These are phyloP conservation scores for Columba guinea DNA, from an alignment of 2,797 vertebrate species.

Conservation along the genomic window DNA sequence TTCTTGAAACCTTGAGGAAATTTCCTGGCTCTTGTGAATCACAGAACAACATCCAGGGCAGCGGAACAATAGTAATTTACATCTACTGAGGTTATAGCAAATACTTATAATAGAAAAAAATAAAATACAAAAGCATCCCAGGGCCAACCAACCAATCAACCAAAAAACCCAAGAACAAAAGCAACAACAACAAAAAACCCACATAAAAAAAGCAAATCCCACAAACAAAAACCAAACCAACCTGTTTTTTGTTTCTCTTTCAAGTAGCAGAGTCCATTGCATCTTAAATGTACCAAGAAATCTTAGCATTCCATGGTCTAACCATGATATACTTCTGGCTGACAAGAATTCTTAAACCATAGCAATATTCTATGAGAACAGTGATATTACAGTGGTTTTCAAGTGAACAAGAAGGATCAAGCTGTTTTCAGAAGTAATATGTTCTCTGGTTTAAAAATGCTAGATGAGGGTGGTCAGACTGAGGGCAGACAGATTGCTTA, in stretches of 20 bases:
- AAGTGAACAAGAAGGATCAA: background rate
- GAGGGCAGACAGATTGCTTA: background rate
- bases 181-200: no score
- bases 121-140: no score
- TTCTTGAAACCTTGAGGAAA: background rate
- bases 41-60: background rate
- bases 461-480: background rate
- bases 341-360: background rate
- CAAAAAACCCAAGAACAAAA: no score
- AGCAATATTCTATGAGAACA: background rate
- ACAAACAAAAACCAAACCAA: no score
- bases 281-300: background rate
- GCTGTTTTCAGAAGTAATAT: background rate
- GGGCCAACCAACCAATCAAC: no score
- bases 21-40: background rate
- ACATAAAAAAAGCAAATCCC: no score
- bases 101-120: background rate
- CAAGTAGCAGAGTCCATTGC: background rate
- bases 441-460: background rate
- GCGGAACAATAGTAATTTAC: background rate
- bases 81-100: background rate
- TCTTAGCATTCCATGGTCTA: background rate
- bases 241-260: background rate
- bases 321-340: background rate
- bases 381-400: background rate